Conservation (phyloP, 2,888 invertebrate genomes). For the Diplazon laetatorius region DNA sequence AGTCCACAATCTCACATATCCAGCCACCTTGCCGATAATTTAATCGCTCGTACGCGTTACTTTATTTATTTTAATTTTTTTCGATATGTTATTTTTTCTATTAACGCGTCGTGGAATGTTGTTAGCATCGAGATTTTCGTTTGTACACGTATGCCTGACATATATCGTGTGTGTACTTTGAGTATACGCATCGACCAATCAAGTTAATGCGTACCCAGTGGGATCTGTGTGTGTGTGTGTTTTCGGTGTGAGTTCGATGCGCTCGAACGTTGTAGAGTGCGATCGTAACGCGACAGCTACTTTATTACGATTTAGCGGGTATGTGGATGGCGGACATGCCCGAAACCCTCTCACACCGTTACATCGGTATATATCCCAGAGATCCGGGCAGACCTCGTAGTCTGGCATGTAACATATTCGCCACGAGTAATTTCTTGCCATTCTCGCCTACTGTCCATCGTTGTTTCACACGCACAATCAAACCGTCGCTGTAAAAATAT, state of each 20-base stretch:
- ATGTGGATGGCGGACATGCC: conserved; percentile 21
- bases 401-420: conserved; percentile 36
- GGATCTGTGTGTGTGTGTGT: too few species aligned
- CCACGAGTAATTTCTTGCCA: conserved; percentile 41
- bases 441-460: conserved; percentile 13
- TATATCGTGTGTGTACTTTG: neutral
- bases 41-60: conserved; percentile 8
- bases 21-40: conserved; percentile 9
- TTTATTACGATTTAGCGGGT: conserved; percentile 70
- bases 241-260: conserved; percentile 70
- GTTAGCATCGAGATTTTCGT: neutral
- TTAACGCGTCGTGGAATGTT: conserved; percentile 11
- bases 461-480: neutral
- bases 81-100: neutral
- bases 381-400: conserved; percentile 10
- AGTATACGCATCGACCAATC: conserved; percentile 70
- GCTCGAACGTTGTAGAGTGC: conserved; percentile 68
- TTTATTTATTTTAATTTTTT: neutral
- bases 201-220: conserved; percentile 73
- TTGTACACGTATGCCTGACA: neutral
- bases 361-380: conserved; percentile 26
- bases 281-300: conserved; percentile 72
- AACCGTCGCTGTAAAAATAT: neutral
- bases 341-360: conserved; percentile 20
- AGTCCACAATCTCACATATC: conserved; percentile 15